Percentiles rank a stretch among this genome's conserved stretches.
phyloP scores from a whole-genome alignment of 1,140 invertebrate genomes.

The Acromyrmex echinatior region DNA sequence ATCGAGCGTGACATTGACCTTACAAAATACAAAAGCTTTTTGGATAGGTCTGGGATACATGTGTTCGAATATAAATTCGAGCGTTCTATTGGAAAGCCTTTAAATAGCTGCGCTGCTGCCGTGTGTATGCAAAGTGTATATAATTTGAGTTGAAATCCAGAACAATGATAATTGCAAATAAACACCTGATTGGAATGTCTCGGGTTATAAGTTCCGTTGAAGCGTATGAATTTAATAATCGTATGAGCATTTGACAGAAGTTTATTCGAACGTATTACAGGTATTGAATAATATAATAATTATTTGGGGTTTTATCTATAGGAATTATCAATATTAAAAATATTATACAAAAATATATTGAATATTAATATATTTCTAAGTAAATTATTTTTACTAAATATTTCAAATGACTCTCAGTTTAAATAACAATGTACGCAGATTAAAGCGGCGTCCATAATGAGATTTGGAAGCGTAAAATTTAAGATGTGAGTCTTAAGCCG shows the following conservation, averaged over 20 bases:
- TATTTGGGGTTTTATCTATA: background rate
- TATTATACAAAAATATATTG: background rate
- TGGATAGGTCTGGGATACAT: background rate
- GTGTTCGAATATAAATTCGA: constrained; percentile 34
- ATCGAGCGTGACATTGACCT: constrained; percentile 39
- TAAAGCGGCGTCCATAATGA: too few species aligned
- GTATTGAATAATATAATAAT: background rate
- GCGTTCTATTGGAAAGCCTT: background rate
- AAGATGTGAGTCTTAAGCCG: too few species aligned
- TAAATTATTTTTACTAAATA: background rate
- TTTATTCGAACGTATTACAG: background rate
- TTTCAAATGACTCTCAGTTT: background rate
- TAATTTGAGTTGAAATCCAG: background rate
- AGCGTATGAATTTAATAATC: background rate
- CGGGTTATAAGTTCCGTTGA: background rate
- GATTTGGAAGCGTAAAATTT: too few species aligned
- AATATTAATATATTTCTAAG: background rate
- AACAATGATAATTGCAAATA: constrained; percentile 12
- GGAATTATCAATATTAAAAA: background rate
- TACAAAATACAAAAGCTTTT: constrained; percentile 42
- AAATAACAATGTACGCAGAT: background rate
- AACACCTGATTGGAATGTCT: background rate
- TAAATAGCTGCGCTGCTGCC: constrained; percentile 26
- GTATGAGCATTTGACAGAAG: background rate
- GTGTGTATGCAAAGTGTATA: background rate